phyloP scores from a whole-genome alignment of 1,140 invertebrate genomes.

The Drosophila persimilis region DNA sequence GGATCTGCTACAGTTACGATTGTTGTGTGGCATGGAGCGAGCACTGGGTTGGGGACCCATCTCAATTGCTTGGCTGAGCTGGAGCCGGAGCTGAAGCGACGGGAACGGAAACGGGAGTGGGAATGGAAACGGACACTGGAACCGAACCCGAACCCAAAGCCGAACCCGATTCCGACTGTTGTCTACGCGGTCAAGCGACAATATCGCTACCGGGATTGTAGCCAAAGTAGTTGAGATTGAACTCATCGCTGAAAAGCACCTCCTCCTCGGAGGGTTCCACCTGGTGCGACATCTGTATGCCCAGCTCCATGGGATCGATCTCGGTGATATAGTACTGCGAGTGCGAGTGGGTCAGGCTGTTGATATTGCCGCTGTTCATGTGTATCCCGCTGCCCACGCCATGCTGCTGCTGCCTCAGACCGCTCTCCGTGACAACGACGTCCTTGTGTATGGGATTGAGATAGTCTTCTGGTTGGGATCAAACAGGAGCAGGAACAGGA shows the following conservation, averaged over 20 bases:
- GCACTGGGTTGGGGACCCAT: constrained; percentile 1
- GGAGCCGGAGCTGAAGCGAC: neutral
- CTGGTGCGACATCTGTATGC: constrained; percentile 78
- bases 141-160: constrained; percentile 3
- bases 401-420: constrained; percentile 63
- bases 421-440: constrained; percentile 83
- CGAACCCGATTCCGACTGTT: constrained; percentile 15
- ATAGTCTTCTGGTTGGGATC: constrained; percentile 75
- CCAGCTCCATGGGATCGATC: constrained; percentile 82
- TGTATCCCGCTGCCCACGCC: constrained; percentile 20
- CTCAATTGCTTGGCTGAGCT: constrained; percentile 46
- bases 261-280: constrained; percentile 76
- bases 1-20: constrained; percentile 46
- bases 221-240: constrained; percentile 83
- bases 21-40: constrained; percentile 45
- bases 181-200: constrained; percentile 76
- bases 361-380: constrained; percentile 35
- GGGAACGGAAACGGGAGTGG: neutral
- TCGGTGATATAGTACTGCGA: constrained; percentile 81
- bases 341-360: constrained; percentile 44
- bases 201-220: constrained; percentile 80
- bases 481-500: neutral
- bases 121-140: constrained; percentile 11
- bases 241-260: constrained; percentile 81
- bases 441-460: constrained; percentile 84